These are phyloP conservation scores for Tachina fera DNA, from an alignment of 2,888 invertebrate species.

Conservation along the genomic window DNA sequence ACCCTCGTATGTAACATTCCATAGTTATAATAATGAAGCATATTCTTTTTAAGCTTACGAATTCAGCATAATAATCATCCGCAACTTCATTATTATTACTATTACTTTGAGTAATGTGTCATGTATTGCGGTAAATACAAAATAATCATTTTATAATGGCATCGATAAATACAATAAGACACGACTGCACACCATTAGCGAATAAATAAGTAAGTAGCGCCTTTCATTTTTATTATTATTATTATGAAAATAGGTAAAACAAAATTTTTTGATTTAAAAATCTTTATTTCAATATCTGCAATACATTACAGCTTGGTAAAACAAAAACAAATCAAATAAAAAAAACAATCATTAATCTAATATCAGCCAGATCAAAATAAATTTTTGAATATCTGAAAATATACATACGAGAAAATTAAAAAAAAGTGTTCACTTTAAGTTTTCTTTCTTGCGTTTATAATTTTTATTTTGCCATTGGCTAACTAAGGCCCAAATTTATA, in stretches of 20 bases:
- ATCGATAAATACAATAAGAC: constrained; percentile 21
- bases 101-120: constrained; percentile 37
- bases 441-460: too few species aligned
- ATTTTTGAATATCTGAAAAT: too few species aligned
- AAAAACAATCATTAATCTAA: too few species aligned
- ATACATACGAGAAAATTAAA: too few species aligned
- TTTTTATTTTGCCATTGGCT: too few species aligned
- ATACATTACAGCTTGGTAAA: too few species aligned
- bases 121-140: constrained; percentile 28
- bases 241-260: neutral
- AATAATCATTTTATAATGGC: constrained; percentile 59
- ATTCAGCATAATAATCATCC: constrained; percentile 7
- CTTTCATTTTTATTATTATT: constrained; percentile 27
- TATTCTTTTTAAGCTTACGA: constrained; percentile 38
- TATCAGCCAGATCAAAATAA: too few species aligned
- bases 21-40: constrained; percentile 30
- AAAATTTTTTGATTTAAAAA: neutral
- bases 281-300: too few species aligned
- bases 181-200: neutral
- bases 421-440: too few species aligned
- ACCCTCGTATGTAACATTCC: neutral
- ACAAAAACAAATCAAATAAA: too few species aligned
- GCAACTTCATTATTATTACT: neutral
- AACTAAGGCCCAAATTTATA: too few species aligned
- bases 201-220: constrained; percentile 1